These are phyloP conservation scores for Eubasilissa regina DNA, from an alignment of 1,140 invertebrate genomes.

Conservation along the genomic window DNA sequence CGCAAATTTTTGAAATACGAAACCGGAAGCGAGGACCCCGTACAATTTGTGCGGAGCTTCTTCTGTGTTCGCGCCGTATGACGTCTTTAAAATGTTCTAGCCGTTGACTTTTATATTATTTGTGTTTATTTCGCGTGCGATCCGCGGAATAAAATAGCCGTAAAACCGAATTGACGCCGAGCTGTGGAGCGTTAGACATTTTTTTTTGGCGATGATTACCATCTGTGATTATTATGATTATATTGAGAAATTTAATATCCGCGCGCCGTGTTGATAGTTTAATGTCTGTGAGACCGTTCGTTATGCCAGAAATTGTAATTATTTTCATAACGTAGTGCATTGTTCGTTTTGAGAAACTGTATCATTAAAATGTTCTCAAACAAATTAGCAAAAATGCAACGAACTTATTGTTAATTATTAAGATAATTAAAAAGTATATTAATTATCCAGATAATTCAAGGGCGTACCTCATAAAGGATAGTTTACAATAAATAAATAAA, in stretches of 20 bases:
- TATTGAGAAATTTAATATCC: conserved; percentile 2
- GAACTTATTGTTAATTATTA: too few relatives aligned
- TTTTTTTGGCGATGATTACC: conserved; percentile 10
- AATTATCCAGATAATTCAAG: too few relatives aligned
- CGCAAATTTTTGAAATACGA: conserved; percentile 50
- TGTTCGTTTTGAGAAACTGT: neutral
- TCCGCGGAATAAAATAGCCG: conserved; percentile 10
- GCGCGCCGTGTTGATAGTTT: conserved; percentile 6
- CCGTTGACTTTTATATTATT: conserved; percentile 14
- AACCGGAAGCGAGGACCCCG: conserved; percentile 42
- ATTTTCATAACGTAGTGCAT: neutral
- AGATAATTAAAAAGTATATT: too few relatives aligned
- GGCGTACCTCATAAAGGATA: too few relatives aligned
- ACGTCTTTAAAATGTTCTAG: conserved; percentile 9
- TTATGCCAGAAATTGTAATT: conserved; percentile 3
- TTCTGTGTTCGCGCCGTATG: neutral
- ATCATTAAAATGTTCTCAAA: conserved; percentile 4
- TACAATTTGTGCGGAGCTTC: conserved; percentile 3
- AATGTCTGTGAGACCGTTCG: neutral
- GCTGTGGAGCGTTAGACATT: neutral
- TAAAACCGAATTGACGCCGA: conserved; percentile 7
- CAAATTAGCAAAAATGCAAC: too few relatives aligned
- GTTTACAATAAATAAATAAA: too few relatives aligned
- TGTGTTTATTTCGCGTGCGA: neutral
- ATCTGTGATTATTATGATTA: too few relatives aligned